Conservation (phyloP, 2,888 invertebrate species). For the Pachymerium ferrugineum region DNA sequence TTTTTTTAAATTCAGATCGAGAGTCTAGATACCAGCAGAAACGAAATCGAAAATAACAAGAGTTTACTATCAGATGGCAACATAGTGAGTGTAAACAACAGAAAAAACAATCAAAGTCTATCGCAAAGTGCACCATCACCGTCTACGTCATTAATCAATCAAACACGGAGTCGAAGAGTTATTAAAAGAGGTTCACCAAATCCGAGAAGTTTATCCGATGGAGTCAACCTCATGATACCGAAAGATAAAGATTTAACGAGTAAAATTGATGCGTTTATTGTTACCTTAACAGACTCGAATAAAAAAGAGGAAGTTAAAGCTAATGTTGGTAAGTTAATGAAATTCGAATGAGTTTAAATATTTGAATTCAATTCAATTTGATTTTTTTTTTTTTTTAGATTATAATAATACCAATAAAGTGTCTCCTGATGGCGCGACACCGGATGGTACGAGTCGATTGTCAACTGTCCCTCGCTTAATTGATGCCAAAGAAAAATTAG, state of each 20-base stretch:
- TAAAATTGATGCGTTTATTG: background rate
- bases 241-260: background rate
- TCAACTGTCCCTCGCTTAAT: background rate
- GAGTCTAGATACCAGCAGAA: background rate
- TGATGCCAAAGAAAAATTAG: background rate
- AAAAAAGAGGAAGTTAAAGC: too few relatives aligned
- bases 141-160: background rate
- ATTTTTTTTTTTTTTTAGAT: background rate
- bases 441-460: too few relatives aligned
- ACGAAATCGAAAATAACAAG: background rate
- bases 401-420: background rate
- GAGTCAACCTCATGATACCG: slow-evolving; percentile 25
- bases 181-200: background rate
- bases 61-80: background rate
- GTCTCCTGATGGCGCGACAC: too few relatives aligned
- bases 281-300: background rate
- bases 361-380: background rate
- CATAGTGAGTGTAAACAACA: background rate
- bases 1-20: too few relatives aligned
- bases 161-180: background rate
- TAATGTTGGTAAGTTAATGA: too few relatives aligned
- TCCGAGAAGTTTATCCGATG: slow-evolving; percentile 23
- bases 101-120: background rate
- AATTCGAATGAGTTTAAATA: too few relatives aligned
- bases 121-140: background rate